A percentile compares a stretch with the other conserved stretches of the same genome.
phyloP scores from a whole-genome alignment of 2,797 vertebrate genomes.

The Gorsachius magnificus region DNA sequence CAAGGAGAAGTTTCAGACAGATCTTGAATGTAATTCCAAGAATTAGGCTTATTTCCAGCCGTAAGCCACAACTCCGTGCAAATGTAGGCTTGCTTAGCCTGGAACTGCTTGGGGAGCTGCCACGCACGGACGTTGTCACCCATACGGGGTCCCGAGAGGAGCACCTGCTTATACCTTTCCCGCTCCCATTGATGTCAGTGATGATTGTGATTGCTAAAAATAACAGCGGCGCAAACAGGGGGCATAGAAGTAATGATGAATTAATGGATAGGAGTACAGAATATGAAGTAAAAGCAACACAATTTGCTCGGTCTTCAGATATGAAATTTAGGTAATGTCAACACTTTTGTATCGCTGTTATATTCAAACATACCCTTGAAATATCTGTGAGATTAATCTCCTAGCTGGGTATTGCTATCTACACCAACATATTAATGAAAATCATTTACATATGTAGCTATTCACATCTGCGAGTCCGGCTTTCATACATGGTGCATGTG shows the following conservation, averaged over 20 bases:
- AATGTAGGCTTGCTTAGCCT: background rate
- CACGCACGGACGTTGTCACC: too few species aligned
- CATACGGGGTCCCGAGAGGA: accelerated
- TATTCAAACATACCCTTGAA: background rate
- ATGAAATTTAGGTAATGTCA: background rate
- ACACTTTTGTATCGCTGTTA: background rate
- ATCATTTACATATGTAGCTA: background rate
- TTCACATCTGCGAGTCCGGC: background rate
- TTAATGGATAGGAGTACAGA: background rate
- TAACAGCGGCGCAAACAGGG: background rate
- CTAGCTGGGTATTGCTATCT: background rate
- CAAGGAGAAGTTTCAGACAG: background rate
- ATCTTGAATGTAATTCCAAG: background rate
- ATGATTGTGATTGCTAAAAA: background rate
- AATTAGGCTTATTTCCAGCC: background rate
- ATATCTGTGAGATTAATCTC: background rate
- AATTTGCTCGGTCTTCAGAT: background rate
- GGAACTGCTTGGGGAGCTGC: background rate
- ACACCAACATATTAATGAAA: background rate
- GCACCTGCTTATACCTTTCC: background rate
- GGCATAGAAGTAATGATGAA: background rate
- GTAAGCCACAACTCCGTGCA: background rate
- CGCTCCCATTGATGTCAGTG: background rate
- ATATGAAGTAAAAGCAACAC: background rate
- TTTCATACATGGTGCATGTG: accelerated